Percentiles rank a stretch among this genome's conserved stretches.
Evolutionary conservation across 2,888 invertebrate genomes (phyloP).

Genomic region (Seladonia tumulorum): DNA sequence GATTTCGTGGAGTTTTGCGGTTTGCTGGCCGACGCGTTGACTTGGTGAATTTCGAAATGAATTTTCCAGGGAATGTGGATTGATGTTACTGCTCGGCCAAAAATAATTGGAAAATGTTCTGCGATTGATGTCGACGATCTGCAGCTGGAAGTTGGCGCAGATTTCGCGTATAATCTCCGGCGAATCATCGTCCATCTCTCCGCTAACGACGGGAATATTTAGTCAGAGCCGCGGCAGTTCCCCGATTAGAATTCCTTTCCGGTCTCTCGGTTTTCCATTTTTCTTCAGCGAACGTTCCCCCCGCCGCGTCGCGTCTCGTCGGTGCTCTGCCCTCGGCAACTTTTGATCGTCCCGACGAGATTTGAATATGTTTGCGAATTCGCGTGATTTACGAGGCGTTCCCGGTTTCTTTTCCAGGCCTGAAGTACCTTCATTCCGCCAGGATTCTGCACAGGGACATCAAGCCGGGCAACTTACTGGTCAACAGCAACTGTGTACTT

Average conservation of each 20-base stretch:
- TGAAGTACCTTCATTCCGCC: slow-evolving; percentile 99
- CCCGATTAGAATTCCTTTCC: neutral
- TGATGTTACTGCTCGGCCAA: neutral
- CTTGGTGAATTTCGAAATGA: neutral
- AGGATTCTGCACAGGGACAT: slow-evolving; percentile 99
- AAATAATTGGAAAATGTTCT: neutral
- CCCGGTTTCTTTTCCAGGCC: slow-evolving; percentile 87
- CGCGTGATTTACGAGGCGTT: neutral
- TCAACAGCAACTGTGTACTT: slow-evolving; percentile 99
- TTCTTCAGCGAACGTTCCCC: neutral
- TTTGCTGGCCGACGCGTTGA: neutral
- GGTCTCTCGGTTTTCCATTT: neutral
- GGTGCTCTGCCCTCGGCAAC: neutral
- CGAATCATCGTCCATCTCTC: slow-evolving; percentile 42
- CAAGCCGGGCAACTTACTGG: slow-evolving; percentile 99
- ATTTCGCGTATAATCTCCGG: slow-evolving; percentile 40
- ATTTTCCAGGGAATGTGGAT: neutral
- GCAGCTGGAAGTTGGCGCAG: neutral
- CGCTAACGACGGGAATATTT: slow-evolving; percentile 55
- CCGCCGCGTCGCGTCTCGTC: neutral
- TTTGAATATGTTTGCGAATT: slow-evolving; percentile 4
- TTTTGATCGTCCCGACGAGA: slow-evolving; percentile 22
- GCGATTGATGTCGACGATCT: neutral
- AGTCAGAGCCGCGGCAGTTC: slow-evolving; percentile 10
- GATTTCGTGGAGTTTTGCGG: neutral